Evolutionary conservation across 2,113 vertebrate species (phyloP).

Genomic region (Menura novaehollandiae): DNA sequence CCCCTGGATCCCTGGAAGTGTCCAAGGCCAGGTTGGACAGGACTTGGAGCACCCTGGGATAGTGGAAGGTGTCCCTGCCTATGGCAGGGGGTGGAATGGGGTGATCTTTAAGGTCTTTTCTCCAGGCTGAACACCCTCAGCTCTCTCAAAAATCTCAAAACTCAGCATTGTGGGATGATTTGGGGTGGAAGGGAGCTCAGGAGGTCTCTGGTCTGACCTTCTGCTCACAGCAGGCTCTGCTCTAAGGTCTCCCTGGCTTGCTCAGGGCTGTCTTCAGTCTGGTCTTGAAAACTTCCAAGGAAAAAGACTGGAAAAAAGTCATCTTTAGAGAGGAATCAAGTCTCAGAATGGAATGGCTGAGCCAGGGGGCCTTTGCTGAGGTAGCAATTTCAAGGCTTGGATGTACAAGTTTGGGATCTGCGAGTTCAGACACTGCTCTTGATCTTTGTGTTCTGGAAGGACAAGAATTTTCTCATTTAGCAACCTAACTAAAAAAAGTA

Average conservation of each 20-base stretch:
- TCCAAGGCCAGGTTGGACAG: background rate
- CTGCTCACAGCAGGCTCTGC: background rate
- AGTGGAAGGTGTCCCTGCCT: background rate
- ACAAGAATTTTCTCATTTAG: background rate
- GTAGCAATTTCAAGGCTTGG: background rate
- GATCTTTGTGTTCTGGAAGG: background rate
- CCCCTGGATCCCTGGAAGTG: background rate
- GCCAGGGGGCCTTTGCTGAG: background rate
- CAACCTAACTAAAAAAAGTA: background rate
- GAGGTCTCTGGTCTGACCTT: background rate
- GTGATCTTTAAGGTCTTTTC: background rate
- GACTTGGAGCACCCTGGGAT: background rate
- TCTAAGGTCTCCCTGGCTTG: background rate
- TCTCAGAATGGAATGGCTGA: background rate
- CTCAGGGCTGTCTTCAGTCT: background rate
- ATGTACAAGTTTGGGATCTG: rapidly evolving
- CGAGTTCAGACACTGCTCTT: background rate
- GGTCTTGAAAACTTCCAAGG: background rate
- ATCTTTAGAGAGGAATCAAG: rapidly evolving
- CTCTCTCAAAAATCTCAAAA: background rate
- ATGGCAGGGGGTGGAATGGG: background rate
- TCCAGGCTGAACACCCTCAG: background rate
- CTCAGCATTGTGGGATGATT: background rate
- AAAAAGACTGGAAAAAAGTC: background rate
- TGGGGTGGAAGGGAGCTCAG: background rate